These are phyloP conservation scores for Microctonus aethiopoides DNA, from an alignment of 2,888 invertebrate species.

Conservation along the genomic window DNA sequence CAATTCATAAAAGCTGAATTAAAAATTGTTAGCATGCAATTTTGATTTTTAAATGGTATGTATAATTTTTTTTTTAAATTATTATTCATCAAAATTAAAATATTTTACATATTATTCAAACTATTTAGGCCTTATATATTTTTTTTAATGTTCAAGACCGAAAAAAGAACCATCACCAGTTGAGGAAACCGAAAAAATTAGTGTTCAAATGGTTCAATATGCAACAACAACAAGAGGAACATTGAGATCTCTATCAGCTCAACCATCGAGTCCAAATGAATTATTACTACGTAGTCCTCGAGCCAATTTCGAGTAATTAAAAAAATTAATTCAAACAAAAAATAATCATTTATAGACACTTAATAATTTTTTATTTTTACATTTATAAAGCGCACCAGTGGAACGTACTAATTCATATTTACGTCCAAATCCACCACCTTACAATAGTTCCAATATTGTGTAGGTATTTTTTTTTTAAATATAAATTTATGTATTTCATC, in stretches of 20 bases:
- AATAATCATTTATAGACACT: background rate
- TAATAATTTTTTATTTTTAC: too few species aligned
- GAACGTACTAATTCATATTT: constrained; percentile 61
- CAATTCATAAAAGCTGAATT: constrained; percentile 36
- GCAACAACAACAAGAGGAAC: constrained; percentile 73
- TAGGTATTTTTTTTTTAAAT: constrained; percentile 51
- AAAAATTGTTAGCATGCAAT: constrained; percentile 51
- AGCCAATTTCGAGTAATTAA: constrained; percentile 44
- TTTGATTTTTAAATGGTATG: constrained; percentile 39
- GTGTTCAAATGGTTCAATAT: constrained; percentile 75
- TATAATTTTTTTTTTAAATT: constrained; percentile 30
- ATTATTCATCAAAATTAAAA: constrained; percentile 15
- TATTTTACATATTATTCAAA: background rate
- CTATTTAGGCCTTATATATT: background rate
- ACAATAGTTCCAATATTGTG: constrained; percentile 69
- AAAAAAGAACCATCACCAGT: constrained; percentile 66
- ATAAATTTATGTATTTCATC: constrained; percentile 10
- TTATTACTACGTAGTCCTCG: constrained; percentile 59
- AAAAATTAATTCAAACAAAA: background rate
- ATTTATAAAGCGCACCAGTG: constrained; percentile 54
- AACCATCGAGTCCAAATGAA: constrained; percentile 59
- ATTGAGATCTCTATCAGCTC: constrained; percentile 72
- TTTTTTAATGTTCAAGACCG: background rate
- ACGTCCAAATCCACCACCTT: constrained; percentile 73
- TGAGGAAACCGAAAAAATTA: constrained; percentile 61